These are phyloP conservation scores for Nipponia nippon DNA, from an alignment of 2,113 vertebrate species.

Conservation along the genomic window DNA sequence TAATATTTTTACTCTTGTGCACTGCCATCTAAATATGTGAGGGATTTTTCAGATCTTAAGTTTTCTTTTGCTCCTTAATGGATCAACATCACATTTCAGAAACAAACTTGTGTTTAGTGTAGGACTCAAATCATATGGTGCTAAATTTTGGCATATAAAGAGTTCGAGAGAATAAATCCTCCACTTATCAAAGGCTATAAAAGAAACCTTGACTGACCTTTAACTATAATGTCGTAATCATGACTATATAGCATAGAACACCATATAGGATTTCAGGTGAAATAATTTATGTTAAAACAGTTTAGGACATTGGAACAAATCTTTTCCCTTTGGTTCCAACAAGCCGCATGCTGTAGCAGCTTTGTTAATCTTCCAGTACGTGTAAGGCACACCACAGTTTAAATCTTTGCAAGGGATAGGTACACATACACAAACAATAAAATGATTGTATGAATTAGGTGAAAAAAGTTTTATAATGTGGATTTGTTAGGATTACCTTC, in stretches of 20 bases:
- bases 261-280: constrained; percentile 22
- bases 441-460: constrained; percentile 8
- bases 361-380: constrained; percentile 25
- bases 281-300: constrained; percentile 28
- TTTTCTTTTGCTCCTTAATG: not conserved
- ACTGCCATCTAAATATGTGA: not conserved
- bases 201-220: constrained; percentile 12
- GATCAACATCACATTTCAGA: not conserved
- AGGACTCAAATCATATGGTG: not conserved
- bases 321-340: constrained; percentile 24
- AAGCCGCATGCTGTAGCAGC: not conserved
- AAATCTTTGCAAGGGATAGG: not conserved
- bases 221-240: not conserved
- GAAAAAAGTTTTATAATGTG: not conserved
- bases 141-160: not conserved
- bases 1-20: not conserved
- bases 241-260: not conserved
- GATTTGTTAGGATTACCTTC: constrained; percentile 18
- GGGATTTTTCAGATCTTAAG: not conserved
- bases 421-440: not conserved
- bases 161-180: not conserved
- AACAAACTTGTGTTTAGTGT: not conserved
- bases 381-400: not conserved
- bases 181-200: not conserved
- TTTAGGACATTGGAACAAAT: constrained; percentile 22